These are phyloP conservation scores for Pteria penguin DNA, from an alignment of 2,888 invertebrate species.

Conservation along the genomic window DNA sequence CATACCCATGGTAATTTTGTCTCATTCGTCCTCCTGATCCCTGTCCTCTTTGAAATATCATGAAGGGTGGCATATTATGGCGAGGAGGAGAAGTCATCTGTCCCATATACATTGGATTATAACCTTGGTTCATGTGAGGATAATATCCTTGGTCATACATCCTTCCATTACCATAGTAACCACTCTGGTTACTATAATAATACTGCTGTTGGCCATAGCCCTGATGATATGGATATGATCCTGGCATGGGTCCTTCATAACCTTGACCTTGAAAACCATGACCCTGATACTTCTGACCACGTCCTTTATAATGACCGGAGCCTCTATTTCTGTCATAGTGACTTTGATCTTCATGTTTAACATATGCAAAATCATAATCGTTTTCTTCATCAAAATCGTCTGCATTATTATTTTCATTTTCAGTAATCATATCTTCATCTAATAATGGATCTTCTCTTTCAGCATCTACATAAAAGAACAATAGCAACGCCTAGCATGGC, in stretches of 20 bases:
- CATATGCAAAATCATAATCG: background rate
- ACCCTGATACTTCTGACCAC: constrained; percentile 40
- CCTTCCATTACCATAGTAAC: constrained; percentile 25
- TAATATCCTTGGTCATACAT: constrained; percentile 38
- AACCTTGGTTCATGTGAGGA: constrained; percentile 33
- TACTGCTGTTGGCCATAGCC: constrained; percentile 20
- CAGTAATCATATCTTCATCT: background rate
- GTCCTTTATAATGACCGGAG: constrained; percentile 28
- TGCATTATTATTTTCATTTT: background rate
- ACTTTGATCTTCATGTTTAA: background rate
- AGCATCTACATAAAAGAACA: too few species aligned
- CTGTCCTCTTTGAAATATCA: constrained; percentile 66
- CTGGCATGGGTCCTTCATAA: constrained; percentile 32
- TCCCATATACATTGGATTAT: constrained; percentile 48
- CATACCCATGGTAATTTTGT: constrained; percentile 22
- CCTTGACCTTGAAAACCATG: constrained; percentile 33
- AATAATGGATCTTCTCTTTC: too few species aligned
- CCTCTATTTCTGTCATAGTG: background rate
- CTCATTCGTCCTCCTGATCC: constrained; percentile 25
- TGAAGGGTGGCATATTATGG: constrained; percentile 61
- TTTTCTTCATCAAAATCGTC: constrained; percentile 1
- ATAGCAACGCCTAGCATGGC: too few species aligned
- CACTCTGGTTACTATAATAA: constrained; percentile 14
- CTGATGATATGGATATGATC: constrained; percentile 46
- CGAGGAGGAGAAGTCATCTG: constrained; percentile 52